A percentile compares a stretch with the other conserved stretches of the same genome.
These are phyloP conservation scores for Trypoxylus dichotomus DNA, from an alignment of 1,140 invertebrate species.

Conservation along the genomic window DNA sequence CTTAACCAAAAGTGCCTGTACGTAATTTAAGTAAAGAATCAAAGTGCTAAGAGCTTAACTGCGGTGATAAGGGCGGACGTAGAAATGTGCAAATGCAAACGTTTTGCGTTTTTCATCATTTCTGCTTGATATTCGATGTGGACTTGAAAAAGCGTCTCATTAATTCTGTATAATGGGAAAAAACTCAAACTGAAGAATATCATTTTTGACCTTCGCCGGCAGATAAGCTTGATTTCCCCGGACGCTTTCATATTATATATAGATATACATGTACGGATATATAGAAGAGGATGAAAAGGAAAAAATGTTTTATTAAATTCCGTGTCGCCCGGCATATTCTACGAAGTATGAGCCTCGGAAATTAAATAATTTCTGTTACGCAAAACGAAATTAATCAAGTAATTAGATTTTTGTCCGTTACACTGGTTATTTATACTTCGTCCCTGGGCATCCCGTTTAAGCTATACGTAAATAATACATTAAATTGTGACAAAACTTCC, in stretches of 20 bases:
- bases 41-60: neutral
- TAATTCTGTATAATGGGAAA: conserved; percentile 14
- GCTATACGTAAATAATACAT: neutral
- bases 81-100: neutral
- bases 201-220: conserved; percentile 7
- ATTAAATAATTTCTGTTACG: conserved; percentile 15
- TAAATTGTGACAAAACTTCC: neutral
- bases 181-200: conserved; percentile 21
- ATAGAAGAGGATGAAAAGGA: neutral
- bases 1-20: no score
- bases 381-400: conserved; percentile 10
- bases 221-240: conserved; percentile 23
- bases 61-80: neutral
- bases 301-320: conserved; percentile 24
- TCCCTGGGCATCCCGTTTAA: neutral
- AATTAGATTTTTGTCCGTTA: conserved; percentile 12
- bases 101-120: neutral
- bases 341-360: neutral
- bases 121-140: neutral
- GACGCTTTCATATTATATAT: conserved; percentile 12
- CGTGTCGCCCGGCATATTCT: neutral
- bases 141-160: neutral
- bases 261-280: neutral
- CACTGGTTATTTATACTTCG: conserved; percentile 6
- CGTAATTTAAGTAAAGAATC: neutral